A percentile compares a stretch with the other conserved stretches of the same genome.
phyloP scores from a whole-genome alignment of 1,140 invertebrate genomes.

The Ridgeia piscesae region DNA sequence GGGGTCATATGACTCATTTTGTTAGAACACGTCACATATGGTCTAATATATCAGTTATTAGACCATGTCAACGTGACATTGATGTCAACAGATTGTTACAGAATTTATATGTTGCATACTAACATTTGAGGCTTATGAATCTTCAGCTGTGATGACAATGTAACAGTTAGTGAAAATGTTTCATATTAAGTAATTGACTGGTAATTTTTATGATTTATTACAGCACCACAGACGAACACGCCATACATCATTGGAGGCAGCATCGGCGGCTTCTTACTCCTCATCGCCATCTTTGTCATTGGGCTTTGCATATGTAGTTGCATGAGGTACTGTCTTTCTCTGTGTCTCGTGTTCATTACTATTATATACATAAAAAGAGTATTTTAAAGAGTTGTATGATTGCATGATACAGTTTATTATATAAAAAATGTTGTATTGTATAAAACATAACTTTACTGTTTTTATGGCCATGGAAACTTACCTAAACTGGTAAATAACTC shows the following conservation, averaged over 20 bases:
- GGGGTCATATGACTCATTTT: too few relatives aligned
- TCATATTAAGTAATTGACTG: not conserved
- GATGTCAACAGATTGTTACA: not conserved
- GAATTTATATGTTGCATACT: not conserved
- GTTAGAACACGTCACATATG: too few relatives aligned
- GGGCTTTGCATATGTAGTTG: not conserved
- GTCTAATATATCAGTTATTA: not conserved
- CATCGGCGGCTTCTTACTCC: not conserved
- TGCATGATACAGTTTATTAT: not conserved
- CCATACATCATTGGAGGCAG: not conserved
- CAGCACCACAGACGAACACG: not conserved
- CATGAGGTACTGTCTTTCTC: not conserved
- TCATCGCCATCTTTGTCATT: not conserved
- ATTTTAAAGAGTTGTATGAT: not conserved
- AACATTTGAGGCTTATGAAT: not conserved
- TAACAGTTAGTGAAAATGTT: not conserved
- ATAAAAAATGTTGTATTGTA: not conserved
- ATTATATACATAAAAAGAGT: not conserved
- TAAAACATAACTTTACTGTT: too few relatives aligned
- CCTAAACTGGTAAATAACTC: too few relatives aligned
- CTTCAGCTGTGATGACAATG: not conserved
- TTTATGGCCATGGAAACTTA: too few relatives aligned
- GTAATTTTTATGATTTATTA: not conserved
- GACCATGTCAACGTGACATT: not conserved
- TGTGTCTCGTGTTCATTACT: not conserved